Base-by-base conservation (phyloP, 2,888 invertebrate species). In the Gymnocheta viridis region DNA sequence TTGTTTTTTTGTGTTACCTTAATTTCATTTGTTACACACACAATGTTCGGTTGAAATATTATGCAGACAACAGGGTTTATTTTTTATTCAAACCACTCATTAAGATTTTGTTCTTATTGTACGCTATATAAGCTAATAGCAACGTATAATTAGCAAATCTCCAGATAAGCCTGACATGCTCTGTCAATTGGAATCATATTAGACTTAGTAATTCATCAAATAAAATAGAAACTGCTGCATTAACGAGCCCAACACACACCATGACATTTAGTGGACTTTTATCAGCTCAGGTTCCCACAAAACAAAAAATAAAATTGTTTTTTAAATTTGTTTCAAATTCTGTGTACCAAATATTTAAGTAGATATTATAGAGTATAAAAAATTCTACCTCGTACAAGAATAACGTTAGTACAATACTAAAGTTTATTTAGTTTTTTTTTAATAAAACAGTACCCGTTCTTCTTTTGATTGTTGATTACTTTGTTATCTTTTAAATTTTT, bases 391-490 rank as follows among this genome's bases (percentile, higher is more conserved):
- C 14, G n/a, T 32, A 4, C 4, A 17, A 35, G 0, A 4, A 2
- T 5, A 5, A 56, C 19, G 35, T 1, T 2, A 4, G 2, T 12
- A 14, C 9, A 7, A 27, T 44, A 47, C 14, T 54, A n/a, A 0
- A 27, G 14, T 38, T 32, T 12, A 19, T 19, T 44, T 9, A 44
- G 4, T n/a, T 19, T 38, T 32, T 12, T 27, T 19, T 44, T 9
- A 44, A 3, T n/a, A 56, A 54, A 70, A 70, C 17, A 32, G 58
- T 38, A 51, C 38, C 49, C 88, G 86, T 88, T 88, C 87, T 87
- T 80, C 38, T 47, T 80, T 79, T 79, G 74, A 70, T 79, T 74
- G 89, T 87, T 89, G 89, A 89, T 89, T 89, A 88, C 87, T 87
- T 88, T 86, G 87, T 88, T 88, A 89, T 89, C 88, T 88, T 41